Evolutionary conservation across 2,888 invertebrate species (phyloP), one percentile per base, ranked within the genome.

Genomic region (Dermolepida albohirtum): DNA sequence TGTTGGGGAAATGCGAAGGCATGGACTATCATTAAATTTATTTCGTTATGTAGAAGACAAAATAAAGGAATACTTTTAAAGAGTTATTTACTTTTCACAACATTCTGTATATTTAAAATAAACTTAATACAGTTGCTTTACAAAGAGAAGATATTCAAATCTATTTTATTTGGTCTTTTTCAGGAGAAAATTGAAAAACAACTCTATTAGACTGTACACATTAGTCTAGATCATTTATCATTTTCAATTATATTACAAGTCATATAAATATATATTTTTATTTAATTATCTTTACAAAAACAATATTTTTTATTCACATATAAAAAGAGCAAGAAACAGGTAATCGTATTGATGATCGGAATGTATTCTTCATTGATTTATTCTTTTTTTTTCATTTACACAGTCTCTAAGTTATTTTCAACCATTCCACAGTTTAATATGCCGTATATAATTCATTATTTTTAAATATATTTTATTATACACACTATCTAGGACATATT

Each of bases 401-500:
- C 49, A 49, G 49, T 49, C 49, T 49, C 51, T 7, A 44, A 44
- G 4, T 44, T 14, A 52, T 52, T 14, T 34, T 12, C n/a, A 52
- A 52, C 12, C 14, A 52, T 59, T 34, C 22, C 11, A 49, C 11
- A 49, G 16, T 49, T 63, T 40, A 62, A 69, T 66, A 52, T 64
- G 67, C 22, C 12, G 17, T 64, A 12, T 64, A 27, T 49, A 14
- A 59, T 49, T 39, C 51, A 29, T 54, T 49, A 34, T 49, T 44
- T 39, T 66, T 59, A 69, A 69, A 71, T 71, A 69, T 71, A 70
- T 67, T 71, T 68, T 73, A 75, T 74, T 67, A 72, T 75, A 76
- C 75, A 77, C 67, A 68, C 67, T 76, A 73, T 74, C 77, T 76
- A 76, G 70, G 68, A 77, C 78, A 79, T 79, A 79, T 80, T 76